Evolutionary conservation across 2,888 invertebrate genomes (phyloP).

Genomic region (Harpalus rubripes): DNA sequence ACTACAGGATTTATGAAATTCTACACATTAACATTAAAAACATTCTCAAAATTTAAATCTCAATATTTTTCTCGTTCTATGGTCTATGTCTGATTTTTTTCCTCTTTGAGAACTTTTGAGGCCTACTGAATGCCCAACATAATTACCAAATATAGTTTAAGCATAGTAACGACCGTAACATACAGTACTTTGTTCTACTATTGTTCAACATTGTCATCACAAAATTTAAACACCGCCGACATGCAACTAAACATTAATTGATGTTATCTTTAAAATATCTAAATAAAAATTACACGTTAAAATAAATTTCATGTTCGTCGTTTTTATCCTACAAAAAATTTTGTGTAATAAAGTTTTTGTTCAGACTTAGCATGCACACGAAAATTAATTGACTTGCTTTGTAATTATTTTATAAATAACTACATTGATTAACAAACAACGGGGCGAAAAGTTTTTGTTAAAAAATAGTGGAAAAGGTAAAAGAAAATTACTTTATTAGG

Average conservation of each 20-base stretch:
- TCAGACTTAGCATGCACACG: slow-evolving; percentile 32
- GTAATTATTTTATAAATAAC: slow-evolving; percentile 33
- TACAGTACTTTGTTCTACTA: slow-evolving; percentile 43
- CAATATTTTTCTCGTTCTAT: too few relatives aligned
- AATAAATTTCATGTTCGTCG: slow-evolving; percentile 51
- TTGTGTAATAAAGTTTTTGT: slow-evolving; percentile 38
- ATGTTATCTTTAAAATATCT: slow-evolving; percentile 57
- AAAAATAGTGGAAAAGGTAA: background rate
- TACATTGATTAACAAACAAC: slow-evolving; percentile 19
- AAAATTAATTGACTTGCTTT: slow-evolving; percentile 26
- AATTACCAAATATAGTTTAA: slow-evolving; percentile 34
- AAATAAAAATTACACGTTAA: slow-evolving; percentile 53
- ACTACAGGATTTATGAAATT: too few relatives aligned
- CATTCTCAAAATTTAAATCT: background rate
- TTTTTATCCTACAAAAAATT: slow-evolving; percentile 39
- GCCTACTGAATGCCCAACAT: background rate
- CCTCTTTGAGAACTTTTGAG: slow-evolving; percentile 1
- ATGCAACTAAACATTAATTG: slow-evolving; percentile 51
- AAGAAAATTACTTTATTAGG: background rate
- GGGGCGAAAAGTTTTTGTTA: background rate
- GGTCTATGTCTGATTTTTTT: background rate
- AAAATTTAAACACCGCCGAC: slow-evolving; percentile 43
- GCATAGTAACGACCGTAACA: slow-evolving; percentile 29
- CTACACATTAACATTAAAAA: background rate
- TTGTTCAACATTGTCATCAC: slow-evolving; percentile 49